Conservation (phyloP, 37 sponge, comb jelly and placozoan species). For the Cliona cf. orientalis region DNA sequence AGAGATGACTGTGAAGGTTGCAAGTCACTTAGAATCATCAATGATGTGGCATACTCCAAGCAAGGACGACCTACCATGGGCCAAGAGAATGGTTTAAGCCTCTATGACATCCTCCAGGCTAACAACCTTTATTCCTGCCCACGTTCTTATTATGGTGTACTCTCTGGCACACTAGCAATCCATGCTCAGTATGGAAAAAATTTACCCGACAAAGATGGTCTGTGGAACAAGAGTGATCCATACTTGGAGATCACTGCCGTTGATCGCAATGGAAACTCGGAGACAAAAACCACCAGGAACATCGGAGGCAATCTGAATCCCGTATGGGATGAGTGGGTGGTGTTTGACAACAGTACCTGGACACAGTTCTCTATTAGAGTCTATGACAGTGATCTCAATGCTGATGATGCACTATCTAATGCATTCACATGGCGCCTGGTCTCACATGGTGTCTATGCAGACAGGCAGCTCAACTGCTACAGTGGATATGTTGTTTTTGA, state of each 20-base stretch:
- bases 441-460: too few species aligned
- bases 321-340: not conserved
- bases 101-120: not conserved
- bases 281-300: not conserved
- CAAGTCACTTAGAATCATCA: not conserved
- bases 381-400: not conserved
- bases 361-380: too few species aligned
- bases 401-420: not conserved
- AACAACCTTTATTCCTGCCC: conserved; percentile 6
- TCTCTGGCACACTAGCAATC: not conserved
- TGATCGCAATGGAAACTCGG: not conserved
- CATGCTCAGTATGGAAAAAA: not conserved
- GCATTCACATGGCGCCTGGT: too few species aligned
- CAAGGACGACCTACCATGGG: not conserved
- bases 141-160: not conserved
- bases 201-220: not conserved
- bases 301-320: not conserved
- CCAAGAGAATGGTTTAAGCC: too few species aligned
- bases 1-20: not conserved
- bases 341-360: not conserved
- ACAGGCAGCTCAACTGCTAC: too few species aligned
- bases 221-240: not conserved
- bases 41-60: not conserved
- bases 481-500: too few species aligned
- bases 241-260: not conserved